A percentile compares a stretch with the other conserved stretches of the same genome.
phyloP scores from a whole-genome alignment of 1,140 invertebrate genomes.

The Cydia pomonella region DNA sequence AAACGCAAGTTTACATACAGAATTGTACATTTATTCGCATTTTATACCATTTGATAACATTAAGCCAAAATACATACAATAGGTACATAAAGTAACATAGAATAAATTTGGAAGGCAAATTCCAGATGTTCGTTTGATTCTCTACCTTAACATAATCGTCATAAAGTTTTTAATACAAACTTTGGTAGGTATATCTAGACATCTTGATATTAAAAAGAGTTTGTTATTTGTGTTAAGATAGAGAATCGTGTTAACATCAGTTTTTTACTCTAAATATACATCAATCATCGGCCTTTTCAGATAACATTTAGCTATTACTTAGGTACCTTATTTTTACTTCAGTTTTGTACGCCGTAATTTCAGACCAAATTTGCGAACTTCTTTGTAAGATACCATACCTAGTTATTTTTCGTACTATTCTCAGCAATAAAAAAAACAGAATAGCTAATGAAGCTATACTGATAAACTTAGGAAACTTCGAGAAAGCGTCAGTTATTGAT shows the following conservation, averaged over 20 bases:
- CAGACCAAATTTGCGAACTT: too few relatives aligned
- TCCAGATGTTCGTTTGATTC: not conserved
- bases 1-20: not conserved
- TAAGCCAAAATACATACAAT: slow-evolving; percentile 5
- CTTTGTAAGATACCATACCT: too few relatives aligned
- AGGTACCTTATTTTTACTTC: too few relatives aligned
- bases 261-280: not conserved
- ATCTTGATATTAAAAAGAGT: not conserved
- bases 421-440: too few relatives aligned
- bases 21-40: slow-evolving; percentile 12
- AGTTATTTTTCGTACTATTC: too few relatives aligned
- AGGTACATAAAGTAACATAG: not conserved
- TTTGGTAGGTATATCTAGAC: too few relatives aligned
- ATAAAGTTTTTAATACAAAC: not conserved
- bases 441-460: too few relatives aligned
- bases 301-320: not conserved
- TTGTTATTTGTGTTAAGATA: not conserved
- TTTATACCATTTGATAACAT: not conserved
- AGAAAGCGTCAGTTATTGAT: too few relatives aligned
- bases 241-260: not conserved
- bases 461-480: too few relatives aligned
- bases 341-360: too few relatives aligned
- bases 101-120: not conserved
- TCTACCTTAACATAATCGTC: not conserved
- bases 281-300: not conserved